Evolutionary conservation across 2,888 invertebrate genomes (phyloP).

Genomic region (Scrobipalpa costella): DNA sequence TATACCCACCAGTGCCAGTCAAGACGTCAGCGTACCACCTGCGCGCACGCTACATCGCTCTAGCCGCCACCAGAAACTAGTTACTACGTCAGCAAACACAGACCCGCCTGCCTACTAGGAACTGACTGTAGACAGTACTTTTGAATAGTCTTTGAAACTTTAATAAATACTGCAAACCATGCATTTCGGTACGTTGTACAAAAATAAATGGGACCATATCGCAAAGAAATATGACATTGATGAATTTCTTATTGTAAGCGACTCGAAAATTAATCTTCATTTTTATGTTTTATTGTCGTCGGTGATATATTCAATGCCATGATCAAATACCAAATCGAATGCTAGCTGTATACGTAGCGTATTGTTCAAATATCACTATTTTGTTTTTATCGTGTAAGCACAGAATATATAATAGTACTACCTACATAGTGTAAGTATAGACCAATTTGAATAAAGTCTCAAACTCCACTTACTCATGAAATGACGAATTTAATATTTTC

Average conservation of each 20-base stretch:
- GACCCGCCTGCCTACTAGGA: constrained; percentile 57
- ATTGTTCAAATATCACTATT: background rate
- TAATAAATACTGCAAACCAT: background rate
- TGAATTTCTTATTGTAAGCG: background rate
- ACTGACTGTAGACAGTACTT: constrained; percentile 37
- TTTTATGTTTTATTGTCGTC: background rate
- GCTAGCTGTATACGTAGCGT: background rate
- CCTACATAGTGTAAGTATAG: background rate
- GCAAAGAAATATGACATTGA: background rate
- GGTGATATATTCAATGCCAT: constrained; percentile 14
- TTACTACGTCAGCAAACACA: constrained; percentile 74
- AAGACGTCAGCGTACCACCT: constrained; percentile 90
- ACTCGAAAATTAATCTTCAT: background rate
- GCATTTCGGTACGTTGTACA: background rate
- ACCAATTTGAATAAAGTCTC: background rate
- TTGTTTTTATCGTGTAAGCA: background rate
- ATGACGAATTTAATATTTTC: background rate
- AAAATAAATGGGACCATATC: background rate
- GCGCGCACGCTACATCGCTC: constrained; percentile 87
- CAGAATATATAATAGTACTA: too few relatives aligned
- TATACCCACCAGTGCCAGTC: constrained; percentile 91
- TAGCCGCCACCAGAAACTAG: constrained; percentile 82
- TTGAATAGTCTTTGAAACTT: too few relatives aligned
- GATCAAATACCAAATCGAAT: constrained; percentile 20
- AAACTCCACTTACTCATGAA: too few relatives aligned